Conservation (phyloP, 2,113 vertebrate species). For the Sylvia atricapilla region DNA sequence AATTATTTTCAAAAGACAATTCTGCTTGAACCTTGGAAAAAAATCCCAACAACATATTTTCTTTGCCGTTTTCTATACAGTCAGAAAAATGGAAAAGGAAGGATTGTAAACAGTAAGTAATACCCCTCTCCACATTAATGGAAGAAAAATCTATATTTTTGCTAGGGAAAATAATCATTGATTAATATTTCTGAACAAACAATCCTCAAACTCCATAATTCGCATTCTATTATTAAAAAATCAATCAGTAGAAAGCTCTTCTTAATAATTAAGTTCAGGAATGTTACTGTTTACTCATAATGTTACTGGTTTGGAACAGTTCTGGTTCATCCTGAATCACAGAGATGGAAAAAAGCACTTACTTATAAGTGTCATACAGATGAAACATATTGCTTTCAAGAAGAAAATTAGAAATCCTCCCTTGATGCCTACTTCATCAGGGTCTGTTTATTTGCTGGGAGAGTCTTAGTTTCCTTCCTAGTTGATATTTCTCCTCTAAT, state of each 20-base stretch:
- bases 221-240: not conserved
- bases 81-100: not conserved
- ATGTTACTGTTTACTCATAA: not conserved
- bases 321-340: not conserved
- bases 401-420: conserved; percentile 41
- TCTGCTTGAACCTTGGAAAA: not conserved
- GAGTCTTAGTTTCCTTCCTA: not conserved
- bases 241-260: not conserved
- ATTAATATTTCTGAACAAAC: conserved; percentile 21
- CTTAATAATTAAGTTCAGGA: not conserved
- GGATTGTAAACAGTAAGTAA: not conserved
- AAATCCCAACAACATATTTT: rapidly evolving
- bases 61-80: not conserved
- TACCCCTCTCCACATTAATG: not conserved
- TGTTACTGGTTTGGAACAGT: not conserved
- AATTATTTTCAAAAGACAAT: not conserved
- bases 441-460: conserved; percentile 9
- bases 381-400: conserved; percentile 30
- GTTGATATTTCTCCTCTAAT: not conserved
- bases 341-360: not conserved
- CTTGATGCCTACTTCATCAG: conserved; percentile 32
- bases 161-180: not conserved
- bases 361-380: not conserved
- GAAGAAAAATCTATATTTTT: conserved; percentile 1
- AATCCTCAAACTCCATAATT: not conserved